A percentile compares a stretch with the other conserved stretches of the same genome.
These are phyloP conservation scores for Oryzias celebensis DNA, from an alignment of 2,113 vertebrate species.

Conservation along the genomic window DNA sequence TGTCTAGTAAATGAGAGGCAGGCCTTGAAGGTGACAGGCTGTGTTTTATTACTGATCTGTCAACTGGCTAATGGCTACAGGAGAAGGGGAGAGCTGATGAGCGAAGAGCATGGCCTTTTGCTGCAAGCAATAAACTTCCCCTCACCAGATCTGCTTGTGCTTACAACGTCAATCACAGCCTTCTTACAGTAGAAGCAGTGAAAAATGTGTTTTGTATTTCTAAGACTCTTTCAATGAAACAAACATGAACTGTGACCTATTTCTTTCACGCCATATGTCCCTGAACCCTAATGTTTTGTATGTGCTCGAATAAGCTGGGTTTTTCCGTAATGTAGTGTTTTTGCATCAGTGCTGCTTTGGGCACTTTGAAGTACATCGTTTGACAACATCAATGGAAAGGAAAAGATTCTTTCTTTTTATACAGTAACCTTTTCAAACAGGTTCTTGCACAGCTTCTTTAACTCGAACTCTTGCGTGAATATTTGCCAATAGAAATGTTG, in stretches of 20 bases:
- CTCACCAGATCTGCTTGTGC: constrained; percentile 44
- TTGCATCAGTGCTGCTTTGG: too few species aligned
- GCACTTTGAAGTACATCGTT: too few species aligned
- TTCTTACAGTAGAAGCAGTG: constrained; percentile 23
- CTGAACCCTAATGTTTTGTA: neutral
- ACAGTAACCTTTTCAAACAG: too few species aligned
- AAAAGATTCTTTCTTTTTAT: too few species aligned
- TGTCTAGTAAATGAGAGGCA: constrained; percentile 78
- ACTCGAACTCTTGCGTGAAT: too few species aligned
- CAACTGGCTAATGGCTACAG: constrained; percentile 80
- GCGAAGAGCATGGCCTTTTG: constrained; percentile 47
- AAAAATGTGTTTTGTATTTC: constrained; percentile 13
- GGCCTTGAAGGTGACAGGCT: constrained; percentile 81
- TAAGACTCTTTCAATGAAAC: constrained; percentile 25
- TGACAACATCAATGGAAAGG: too few species aligned
- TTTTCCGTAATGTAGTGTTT: too few species aligned
- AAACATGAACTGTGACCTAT: neutral
- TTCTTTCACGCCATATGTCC: neutral
- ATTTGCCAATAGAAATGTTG: too few species aligned
- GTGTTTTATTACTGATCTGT: constrained; percentile 84
- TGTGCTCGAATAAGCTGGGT: too few species aligned
- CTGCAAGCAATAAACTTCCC: constrained; percentile 60
- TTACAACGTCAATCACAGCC: constrained; percentile 44
- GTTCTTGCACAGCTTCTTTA: too few species aligned
- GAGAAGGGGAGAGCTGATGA: constrained; percentile 64